Conservation (phyloP, 2,113 vertebrate genomes). For the Lipophrys pholis region DNA sequence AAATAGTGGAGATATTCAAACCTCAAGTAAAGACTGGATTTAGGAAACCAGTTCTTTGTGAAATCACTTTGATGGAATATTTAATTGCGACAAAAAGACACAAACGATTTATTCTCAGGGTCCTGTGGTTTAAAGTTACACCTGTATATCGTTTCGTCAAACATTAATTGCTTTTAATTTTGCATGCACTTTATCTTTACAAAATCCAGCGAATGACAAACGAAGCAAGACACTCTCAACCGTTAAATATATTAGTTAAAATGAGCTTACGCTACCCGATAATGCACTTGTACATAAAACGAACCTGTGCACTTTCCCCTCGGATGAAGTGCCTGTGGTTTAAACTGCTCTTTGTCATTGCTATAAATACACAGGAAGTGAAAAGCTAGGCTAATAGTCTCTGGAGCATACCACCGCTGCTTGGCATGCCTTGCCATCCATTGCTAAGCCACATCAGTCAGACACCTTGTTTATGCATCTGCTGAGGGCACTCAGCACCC, state of each 20-base stretch:
- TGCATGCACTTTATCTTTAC: neutral
- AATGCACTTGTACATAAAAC: constrained; percentile 14
- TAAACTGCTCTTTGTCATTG: constrained; percentile 49
- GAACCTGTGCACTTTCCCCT: constrained; percentile 1
- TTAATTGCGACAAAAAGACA: neutral
- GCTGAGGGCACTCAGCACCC: constrained; percentile 54
- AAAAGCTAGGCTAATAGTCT: constrained; percentile 75
- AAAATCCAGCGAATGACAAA: neutral
- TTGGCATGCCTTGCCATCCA: constrained; percentile 55
- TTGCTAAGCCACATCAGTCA: constrained; percentile 70
- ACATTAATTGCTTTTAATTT: neutral
- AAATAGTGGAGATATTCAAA: neutral
- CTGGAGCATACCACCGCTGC: constrained; percentile 62
- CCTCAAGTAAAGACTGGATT: neutral
- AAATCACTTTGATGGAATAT: neutral
- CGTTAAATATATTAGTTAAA: constrained; percentile 18
- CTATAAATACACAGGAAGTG: constrained; percentile 76
- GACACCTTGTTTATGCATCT: constrained; percentile 79
- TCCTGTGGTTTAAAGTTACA: neutral
- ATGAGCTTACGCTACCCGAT: constrained; percentile 8
- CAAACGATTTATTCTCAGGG: neutral
- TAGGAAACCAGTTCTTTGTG: neutral
- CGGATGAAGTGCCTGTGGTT: constrained; percentile 41
- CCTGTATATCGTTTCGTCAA: neutral
- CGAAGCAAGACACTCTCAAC: neutral